Evolutionary conservation across 2,797 vertebrate genomes (phyloP), one percentile per base, ranked within the genome.

Genomic region (Clarias platycephalus): DNA sequence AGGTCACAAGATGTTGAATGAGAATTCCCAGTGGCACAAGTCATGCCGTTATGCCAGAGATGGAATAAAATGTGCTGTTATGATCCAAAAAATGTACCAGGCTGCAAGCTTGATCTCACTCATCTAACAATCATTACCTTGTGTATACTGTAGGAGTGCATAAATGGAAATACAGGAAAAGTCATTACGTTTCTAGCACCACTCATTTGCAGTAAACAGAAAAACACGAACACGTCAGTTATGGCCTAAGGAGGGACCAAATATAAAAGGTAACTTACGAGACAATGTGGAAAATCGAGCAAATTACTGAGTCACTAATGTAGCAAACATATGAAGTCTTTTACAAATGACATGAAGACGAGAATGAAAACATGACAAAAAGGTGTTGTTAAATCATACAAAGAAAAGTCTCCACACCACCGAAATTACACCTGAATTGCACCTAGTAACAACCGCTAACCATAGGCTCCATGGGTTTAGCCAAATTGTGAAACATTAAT

Each of bases 1-100:
- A 95, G 89, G 90, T 95, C 90, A 95, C 92, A 67, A 87, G 88
- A 89, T 91, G 86, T 88, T 92, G 91, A 86, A 91, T 89, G 87
- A 89, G 87, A 86, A 88, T 86, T 83, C 58, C 62, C 84, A 86
- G 55, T 79, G 81, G 82, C 72, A 89, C 88, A 91, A 91, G 89
- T 80, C 88, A 63, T 44, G 86, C 80, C 87, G 90, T 90, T 90
- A 91, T 90, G 37, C 22, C 26, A 44, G 58, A 74, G 40, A 34
- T 53, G 70, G 58, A 83, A 20, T 63, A 75, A 60, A 67, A 34
- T 31, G 85, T 67, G 70, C 57, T 64, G 74, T 76, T 80, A 76
- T 72, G 79, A 58, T 79, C 67, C 80, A 82, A 57, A 77, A 53
- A 83, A 76, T 66, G 16, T 66, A 28, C 40, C 80, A 81, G 85